Evolutionary conservation across 2,888 invertebrate species (phyloP), one percentile per base, ranked within the genome.

Genomic region (Aspidiotus rigidus): DNA sequence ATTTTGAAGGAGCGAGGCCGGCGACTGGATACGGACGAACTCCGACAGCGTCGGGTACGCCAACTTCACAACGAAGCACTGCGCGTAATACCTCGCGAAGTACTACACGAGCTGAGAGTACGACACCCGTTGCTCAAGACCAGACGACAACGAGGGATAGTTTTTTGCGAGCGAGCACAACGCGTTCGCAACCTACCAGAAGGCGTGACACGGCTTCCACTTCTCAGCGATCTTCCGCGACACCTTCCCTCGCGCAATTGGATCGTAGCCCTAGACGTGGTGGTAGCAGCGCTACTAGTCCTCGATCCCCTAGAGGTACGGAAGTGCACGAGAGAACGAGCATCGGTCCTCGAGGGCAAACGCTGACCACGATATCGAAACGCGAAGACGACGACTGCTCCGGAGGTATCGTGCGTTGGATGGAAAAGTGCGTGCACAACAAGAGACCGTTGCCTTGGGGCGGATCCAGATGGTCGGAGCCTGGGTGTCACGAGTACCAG

Each of bases 361-460:
- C 28, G 28, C 10, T 39, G 28, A 59, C 28, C 7, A 59, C 59
- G 10, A 39, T 59, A 10, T 13, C 16, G 39, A 59, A 59, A 28
- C 59, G 59, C 9, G 16, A 16, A 11, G 67, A 67, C 49, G 60
- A 67, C 67, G 67, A 67, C 9, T 53, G 40, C 53, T 42, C 28
- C 49, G 67, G 67, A 7, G 67, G 67, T 9, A 60, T 67, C 2
- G 67, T 67, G 15, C 67, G 67, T 13, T 67, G 67, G 67, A 53
- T 60, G 9, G 67, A 67, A 10, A 67, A 60, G 39, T 67, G 67
- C 60, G 44, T 17, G 8, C 67, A 67, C 10, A 44, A 42, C 1
- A 44, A 44, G 13, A 57, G 53, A n/a, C 42, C 59, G 11, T 60
- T 42, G 15, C 42, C 67, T 39, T 67, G 67, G 67, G 60, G 60